Evolutionary conservation across 2,888 invertebrate genomes (phyloP).

Genomic region (Tupiocoris notatus): DNA sequence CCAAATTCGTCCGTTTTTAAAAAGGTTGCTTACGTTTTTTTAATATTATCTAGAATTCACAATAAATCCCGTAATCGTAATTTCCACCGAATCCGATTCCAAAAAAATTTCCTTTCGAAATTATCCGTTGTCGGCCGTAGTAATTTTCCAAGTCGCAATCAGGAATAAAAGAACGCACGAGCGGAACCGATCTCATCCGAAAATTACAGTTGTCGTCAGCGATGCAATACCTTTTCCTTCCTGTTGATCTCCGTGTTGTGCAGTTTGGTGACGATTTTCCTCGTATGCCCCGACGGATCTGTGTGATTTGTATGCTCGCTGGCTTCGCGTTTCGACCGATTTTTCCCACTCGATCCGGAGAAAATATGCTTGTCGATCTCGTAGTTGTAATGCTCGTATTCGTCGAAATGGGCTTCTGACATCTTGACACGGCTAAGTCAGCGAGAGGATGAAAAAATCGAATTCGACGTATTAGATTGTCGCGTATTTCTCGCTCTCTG

Average conservation of each 20-base stretch:
- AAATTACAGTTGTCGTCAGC: not conserved
- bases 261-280: conserved; percentile 84
- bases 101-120: no score
- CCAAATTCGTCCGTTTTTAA: no score
- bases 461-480: not conserved
- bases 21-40: no score
- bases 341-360: conserved; percentile 85
- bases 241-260: conserved; percentile 81
- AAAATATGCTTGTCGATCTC: conserved; percentile 87
- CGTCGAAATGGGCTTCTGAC: conserved; percentile 83
- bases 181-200: no score
- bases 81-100: no score
- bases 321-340: conserved; percentile 85
- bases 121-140: no score
- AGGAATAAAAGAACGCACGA: no score
- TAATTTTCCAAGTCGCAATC: no score
- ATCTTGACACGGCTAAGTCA: conserved; percentile 57
- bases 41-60: no score
- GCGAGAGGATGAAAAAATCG: not conserved
- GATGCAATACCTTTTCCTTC: conserved; percentile 45
- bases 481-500: not conserved
- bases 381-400: conserved; percentile 93
- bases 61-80: no score
- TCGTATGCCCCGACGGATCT: conserved; percentile 89
- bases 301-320: conserved; percentile 85